These are phyloP conservation scores for Poicephalus meyeri DNA, from an alignment of 2,113 vertebrate genomes.

Conservation along the genomic window DNA sequence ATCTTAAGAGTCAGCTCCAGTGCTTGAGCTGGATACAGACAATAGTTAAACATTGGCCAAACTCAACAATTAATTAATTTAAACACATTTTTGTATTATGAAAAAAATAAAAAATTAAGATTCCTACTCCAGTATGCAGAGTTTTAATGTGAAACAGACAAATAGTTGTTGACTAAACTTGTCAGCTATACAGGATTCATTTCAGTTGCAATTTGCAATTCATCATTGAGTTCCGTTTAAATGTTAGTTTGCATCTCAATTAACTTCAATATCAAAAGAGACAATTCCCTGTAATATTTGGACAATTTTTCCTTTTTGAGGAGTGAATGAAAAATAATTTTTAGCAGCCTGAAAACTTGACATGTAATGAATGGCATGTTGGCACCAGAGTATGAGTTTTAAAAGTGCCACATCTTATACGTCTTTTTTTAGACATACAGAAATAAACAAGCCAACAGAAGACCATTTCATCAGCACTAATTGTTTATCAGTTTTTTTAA, in stretches of 20 bases:
- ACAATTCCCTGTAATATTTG: slow-evolving; percentile 17
- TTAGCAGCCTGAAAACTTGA: not conserved
- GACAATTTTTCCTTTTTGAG: not conserved
- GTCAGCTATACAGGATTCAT: not conserved
- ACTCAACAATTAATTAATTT: not conserved
- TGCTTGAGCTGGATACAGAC: not conserved
- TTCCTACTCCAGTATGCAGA: not conserved
- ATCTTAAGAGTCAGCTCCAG: not conserved
- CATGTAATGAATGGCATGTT: not conserved
- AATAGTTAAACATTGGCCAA: not conserved
- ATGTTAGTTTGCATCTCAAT: slow-evolving; percentile 15
- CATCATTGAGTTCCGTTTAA: slow-evolving; percentile 20
- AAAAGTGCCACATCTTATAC: not conserved
- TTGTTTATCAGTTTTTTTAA: slow-evolving; percentile 31
- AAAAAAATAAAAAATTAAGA: not conserved
- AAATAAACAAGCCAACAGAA: slow-evolving; percentile 21
- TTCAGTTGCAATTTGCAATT: slow-evolving; percentile 36
- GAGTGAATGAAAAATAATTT: not conserved
- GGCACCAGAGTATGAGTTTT: not conserved
- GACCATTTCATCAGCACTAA: slow-evolving; percentile 6
- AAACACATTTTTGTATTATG: not conserved
- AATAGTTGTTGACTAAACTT: slow-evolving; percentile 7
- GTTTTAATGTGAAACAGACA: not conserved
- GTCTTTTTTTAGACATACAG: slow-evolving; percentile 16
- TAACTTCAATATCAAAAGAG: slow-evolving; percentile 36